Conservation (phyloP, 1,140 invertebrate species). For the Sitobion miscanthi region DNA sequence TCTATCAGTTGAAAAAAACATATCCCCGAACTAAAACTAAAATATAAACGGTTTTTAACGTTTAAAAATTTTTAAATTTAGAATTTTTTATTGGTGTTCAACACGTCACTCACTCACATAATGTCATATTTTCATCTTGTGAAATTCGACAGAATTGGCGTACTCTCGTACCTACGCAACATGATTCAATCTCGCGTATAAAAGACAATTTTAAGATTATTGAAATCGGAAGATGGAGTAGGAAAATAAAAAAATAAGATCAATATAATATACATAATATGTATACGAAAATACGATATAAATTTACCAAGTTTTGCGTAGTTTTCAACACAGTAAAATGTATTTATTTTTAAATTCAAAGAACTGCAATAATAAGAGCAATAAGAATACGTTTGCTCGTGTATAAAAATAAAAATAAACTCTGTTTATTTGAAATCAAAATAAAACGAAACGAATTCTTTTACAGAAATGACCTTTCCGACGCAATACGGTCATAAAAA, state of each 20-base stretch:
- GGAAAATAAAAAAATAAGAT: background rate
- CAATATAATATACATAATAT: background rate
- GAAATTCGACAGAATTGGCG: background rate
- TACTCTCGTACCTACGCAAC: background rate
- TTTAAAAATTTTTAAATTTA: background rate
- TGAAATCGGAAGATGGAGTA: background rate
- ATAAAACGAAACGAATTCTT: background rate
- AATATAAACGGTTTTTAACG: background rate
- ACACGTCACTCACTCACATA: background rate
- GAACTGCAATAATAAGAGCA: background rate
- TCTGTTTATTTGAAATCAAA: background rate
- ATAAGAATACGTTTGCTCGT: background rate
- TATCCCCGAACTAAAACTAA: background rate
- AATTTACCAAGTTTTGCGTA: background rate
- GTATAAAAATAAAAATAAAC: background rate
- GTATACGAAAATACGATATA: background rate
- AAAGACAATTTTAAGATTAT: background rate
- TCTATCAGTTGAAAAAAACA: background rate
- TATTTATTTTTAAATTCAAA: background rate
- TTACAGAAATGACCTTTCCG: background rate
- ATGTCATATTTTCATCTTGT: background rate
- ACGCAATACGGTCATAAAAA: background rate
- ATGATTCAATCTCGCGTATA: too few relatives aligned
- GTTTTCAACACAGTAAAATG: background rate
- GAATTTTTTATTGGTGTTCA: background rate